Percentiles rank a stretch among this genome's conserved stretches.
These are phyloP conservation scores for Bos indicus DNA, from an alignment of 2,113 vertebrate genomes.

Conservation along the genomic window DNA sequence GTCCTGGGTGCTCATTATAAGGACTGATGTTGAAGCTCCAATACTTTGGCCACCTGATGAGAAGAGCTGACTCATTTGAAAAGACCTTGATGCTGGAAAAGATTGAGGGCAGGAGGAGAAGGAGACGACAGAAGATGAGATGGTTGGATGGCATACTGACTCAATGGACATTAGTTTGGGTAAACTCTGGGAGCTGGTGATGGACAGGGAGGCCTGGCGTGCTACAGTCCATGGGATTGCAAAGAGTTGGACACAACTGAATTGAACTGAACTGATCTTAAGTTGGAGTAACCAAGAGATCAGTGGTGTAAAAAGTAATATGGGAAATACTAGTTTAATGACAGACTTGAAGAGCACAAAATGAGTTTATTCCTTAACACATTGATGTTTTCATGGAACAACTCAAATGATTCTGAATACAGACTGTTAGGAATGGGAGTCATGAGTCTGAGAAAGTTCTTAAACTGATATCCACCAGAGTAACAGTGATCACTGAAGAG, in stretches of 20 bases:
- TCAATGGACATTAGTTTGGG: background rate
- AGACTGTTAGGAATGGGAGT: background rate
- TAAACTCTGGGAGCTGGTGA: background rate
- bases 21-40: background rate
- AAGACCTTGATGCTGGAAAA: background rate
- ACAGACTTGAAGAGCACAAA: background rate
- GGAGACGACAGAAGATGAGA: background rate
- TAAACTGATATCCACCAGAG: background rate
- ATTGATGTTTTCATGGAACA: background rate
- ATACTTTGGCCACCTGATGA: background rate
- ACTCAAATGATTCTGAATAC: background rate
- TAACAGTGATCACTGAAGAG: background rate
- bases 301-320: background rate
- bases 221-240: background rate
- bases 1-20: background rate
- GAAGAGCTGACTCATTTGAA: background rate
- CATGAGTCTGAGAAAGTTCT: background rate
- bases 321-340: background rate
- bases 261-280: background rate
- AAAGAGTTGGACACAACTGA: fast-evolving
- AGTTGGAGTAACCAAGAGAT: background rate
- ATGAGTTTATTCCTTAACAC: background rate
- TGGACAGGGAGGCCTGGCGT: background rate
- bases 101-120: background rate
- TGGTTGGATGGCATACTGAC: background rate